These are phyloP conservation scores for Tetragnatha versicolor DNA, from an alignment of 1,140 invertebrate genomes.

Conservation along the genomic window DNA sequence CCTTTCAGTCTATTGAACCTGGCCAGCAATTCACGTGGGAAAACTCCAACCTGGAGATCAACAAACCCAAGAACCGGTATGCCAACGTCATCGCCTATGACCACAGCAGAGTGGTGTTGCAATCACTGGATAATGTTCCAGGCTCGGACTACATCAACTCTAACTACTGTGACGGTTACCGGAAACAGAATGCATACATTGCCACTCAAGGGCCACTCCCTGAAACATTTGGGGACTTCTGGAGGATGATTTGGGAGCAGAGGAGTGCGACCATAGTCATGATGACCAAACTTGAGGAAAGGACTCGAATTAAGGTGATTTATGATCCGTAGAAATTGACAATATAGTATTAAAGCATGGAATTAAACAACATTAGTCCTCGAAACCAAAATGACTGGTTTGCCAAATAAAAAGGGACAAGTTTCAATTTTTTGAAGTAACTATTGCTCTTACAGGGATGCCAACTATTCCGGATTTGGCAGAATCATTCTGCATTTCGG, in stretches of 20 bases:
- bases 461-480: too few relatives aligned
- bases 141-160: conserved; percentile 99
- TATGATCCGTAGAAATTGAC: too few relatives aligned
- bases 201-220: conserved; percentile 94
- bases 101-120: conserved; percentile 94
- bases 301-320: conserved; percentile 81
- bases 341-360: too few relatives aligned
- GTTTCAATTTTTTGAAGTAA: too few relatives aligned
- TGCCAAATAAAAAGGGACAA: too few relatives aligned
- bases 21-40: conserved; percentile 99
- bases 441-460: too few relatives aligned
- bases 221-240: conserved; percentile 97
- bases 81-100: conserved; percentile 99
- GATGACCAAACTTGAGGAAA: conserved; percentile 97
- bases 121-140: conserved; percentile 75
- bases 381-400: too few relatives aligned
- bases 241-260: conserved; percentile 99
- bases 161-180: conserved; percentile 96
- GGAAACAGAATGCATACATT: conserved; percentile 94
- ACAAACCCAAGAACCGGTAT: conserved; percentile 98
- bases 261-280: conserved; percentile 93
- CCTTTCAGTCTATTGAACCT: conserved; percentile 84
- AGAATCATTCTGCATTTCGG: too few relatives aligned
- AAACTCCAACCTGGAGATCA: conserved; percentile 96
- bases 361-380: too few relatives aligned